A percentile compares a stretch with the other conserved stretches of the same genome.
phyloP scores from a whole-genome alignment of 1,140 invertebrate species.

The Brachionus plicatilis region DNA sequence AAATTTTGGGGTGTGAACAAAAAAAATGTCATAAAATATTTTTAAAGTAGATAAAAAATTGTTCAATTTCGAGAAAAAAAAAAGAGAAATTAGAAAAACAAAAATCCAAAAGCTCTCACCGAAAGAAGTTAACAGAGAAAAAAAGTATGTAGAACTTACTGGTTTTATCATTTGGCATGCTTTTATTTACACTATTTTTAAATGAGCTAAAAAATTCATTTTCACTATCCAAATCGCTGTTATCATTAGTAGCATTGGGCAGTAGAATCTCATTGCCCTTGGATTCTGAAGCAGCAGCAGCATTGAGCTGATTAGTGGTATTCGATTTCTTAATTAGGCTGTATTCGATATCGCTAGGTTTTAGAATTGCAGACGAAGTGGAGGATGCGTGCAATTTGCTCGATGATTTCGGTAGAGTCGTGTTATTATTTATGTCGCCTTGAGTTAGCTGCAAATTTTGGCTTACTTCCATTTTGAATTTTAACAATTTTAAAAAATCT shows the following conservation, averaged over 20 bases:
- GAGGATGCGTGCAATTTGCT: background rate
- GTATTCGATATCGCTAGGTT: background rate
- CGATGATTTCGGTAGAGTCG: background rate
- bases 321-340: background rate
- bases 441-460: conserved; percentile 2
- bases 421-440: conserved; percentile 18
- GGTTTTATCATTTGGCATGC: background rate
- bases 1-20: too few relatives aligned
- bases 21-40: too few relatives aligned
- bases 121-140: background rate
- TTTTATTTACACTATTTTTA: conserved; percentile 2
- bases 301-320: background rate
- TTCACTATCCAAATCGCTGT: background rate
- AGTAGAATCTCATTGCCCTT: background rate
- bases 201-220: background rate
- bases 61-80: too few relatives aligned
- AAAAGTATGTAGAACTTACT: background rate
- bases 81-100: background rate
- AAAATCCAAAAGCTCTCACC: background rate
- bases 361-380: background rate
- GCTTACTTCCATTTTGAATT: background rate
- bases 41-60: too few relatives aligned
- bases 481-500: background rate
- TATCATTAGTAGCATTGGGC: background rate
- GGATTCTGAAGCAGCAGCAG: background rate